Percentiles rank a stretch among this genome's conserved stretches.
phyloP scores from a whole-genome alignment of 1,140 invertebrate genomes.

The Camponotus floridanus region DNA sequence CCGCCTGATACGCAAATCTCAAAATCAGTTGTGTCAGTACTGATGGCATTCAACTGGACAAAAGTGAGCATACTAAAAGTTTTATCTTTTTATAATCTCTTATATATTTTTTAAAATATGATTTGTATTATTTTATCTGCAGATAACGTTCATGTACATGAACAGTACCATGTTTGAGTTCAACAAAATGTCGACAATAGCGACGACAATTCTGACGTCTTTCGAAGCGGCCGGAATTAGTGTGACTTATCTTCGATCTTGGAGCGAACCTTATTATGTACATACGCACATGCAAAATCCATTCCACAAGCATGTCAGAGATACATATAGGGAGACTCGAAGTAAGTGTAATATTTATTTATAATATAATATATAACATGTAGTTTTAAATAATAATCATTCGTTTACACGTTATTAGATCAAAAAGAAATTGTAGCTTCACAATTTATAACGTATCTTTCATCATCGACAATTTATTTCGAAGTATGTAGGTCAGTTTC shows the following conservation, averaged over 20 bases:
- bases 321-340: slow-evolving; percentile 92
- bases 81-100: neutral
- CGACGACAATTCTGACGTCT: slow-evolving; percentile 90
- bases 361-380: no score
- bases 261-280: slow-evolving; percentile 91
- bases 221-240: slow-evolving; percentile 90
- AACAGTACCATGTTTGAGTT: slow-evolving; percentile 90
- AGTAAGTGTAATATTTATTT: slow-evolving; percentile 88
- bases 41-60: slow-evolving; percentile 93
- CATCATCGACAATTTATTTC: neutral
- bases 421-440: neutral
- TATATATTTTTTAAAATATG: neutral
- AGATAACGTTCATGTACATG: slow-evolving; percentile 92
- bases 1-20: slow-evolving; percentile 97
- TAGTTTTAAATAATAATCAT: neutral
- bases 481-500: neutral
- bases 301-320: slow-evolving; percentile 91
- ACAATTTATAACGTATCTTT: neutral
- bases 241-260: slow-evolving; percentile 89
- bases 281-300: slow-evolving; percentile 90
- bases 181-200: slow-evolving; percentile 88
- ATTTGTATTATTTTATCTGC: slow-evolving; percentile 2
- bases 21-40: slow-evolving; percentile 93
- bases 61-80: slow-evolving; percentile 87
- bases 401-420: neutral